A percentile compares a stretch with the other conserved stretches of the same genome.
Evolutionary conservation across 2,113 vertebrate genomes (phyloP).

Genomic region (Orthonyx spaldingii): DNA sequence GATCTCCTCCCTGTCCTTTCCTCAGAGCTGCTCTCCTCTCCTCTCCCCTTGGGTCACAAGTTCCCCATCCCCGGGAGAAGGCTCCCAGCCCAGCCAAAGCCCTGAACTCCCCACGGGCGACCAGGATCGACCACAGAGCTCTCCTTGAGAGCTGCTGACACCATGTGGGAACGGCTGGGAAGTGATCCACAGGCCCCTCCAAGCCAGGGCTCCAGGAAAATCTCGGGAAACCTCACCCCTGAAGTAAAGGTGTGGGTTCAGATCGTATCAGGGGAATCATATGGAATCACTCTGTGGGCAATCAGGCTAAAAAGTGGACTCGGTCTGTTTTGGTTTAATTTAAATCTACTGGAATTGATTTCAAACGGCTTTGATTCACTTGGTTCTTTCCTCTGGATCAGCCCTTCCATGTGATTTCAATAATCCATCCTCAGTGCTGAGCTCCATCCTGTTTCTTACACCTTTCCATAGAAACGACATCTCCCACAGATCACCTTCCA

Average conservation of each 20-base stretch:
- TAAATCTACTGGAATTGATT: background rate
- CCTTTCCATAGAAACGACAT: background rate
- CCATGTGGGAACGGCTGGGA: constrained; percentile 28
- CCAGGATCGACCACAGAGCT: fast-evolving
- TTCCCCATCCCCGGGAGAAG: background rate
- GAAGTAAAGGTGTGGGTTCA: background rate
- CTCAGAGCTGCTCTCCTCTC: background rate
- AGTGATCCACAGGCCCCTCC: background rate
- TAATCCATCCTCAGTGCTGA: background rate
- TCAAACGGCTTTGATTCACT: background rate
- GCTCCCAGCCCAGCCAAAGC: background rate
- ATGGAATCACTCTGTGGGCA: background rate
- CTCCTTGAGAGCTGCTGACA: constrained; percentile 40
- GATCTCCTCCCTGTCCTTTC: background rate
- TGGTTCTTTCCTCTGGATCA: background rate
- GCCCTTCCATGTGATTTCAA: background rate
- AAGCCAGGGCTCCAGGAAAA: fast-evolving
- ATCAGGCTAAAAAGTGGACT: background rate
- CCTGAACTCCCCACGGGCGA: fast-evolving
- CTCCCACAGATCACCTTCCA: background rate
- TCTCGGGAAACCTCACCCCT: fast-evolving
- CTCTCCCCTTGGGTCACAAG: background rate
- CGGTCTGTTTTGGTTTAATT: background rate
- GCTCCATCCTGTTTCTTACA: background rate
- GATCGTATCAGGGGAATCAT: fast-evolving